Evolutionary conservation across 2,888 invertebrate species (phyloP).

Genomic region (Torymus tubicola): DNA sequence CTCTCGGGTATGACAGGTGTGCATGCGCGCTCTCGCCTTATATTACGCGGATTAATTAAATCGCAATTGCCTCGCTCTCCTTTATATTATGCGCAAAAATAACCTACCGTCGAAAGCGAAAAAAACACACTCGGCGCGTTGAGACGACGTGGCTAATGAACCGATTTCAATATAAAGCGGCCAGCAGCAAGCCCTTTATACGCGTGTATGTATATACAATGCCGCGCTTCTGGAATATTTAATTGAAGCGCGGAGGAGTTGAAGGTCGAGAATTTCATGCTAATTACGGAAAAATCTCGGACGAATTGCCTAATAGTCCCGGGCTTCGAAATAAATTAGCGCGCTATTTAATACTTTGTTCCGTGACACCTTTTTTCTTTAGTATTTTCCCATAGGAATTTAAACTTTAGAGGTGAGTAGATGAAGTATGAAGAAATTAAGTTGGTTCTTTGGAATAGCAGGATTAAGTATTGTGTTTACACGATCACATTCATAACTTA

Average conservation of each 20-base stretch:
- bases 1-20: conserved; percentile 17
- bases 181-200: not conserved
- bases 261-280: not conserved
- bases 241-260: conserved; percentile 56
- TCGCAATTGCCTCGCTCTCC: too few relatives aligned
- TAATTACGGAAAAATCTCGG: conserved; percentile 49
- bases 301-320: conserved; percentile 36
- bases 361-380: not conserved
- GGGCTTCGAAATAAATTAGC: conserved; percentile 40
- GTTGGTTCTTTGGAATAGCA: too few relatives aligned
- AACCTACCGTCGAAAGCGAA: not conserved
- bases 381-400: too few relatives aligned
- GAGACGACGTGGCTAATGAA: conserved; percentile 63
- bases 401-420: too few relatives aligned
- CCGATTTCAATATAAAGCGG: conserved; percentile 67
- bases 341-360: conserved; percentile 31
- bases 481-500: too few relatives aligned
- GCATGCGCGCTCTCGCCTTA: too few relatives aligned
- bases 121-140: conserved; percentile 22
- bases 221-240: conserved; percentile 65
- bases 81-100: not conserved
- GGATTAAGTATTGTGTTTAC: too few relatives aligned
- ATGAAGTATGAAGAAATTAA: too few relatives aligned
- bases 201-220: not conserved
- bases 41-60: not conserved